Base-by-base conservation (phyloP, 2,888 invertebrate genomes). In the Clistopyga incitator region DNA sequence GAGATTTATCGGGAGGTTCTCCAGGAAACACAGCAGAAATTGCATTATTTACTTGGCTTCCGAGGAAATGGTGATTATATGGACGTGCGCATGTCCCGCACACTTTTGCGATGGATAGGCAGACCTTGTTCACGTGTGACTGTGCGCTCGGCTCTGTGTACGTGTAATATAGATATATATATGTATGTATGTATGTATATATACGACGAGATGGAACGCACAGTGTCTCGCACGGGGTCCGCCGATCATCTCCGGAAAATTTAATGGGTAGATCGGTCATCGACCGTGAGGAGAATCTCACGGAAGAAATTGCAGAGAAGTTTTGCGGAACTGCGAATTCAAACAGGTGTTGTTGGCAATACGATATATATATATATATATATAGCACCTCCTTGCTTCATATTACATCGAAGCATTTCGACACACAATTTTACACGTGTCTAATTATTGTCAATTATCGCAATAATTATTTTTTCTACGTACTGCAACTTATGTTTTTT, bases 341-440 rank as follows among this genome's bases (percentile, higher is more conserved):
- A 80, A 80, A 80, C 80, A 80, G 80, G 80, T 80, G 80, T 75
- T 80, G 80, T 75, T 64, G 72, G 11, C 54, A 23, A 68, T 45
- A 56, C 15, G 18, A 38, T 56, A 65, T n/a, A n/a, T n/a, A n/a
- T n/a, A n/a, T n/a, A n/a, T n/a, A n/a, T n/a, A n/a, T n/a, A 65
- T 42, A 38, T 18, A 29, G 34, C 34, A 8, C 20, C 67, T 56
- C 13, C 25, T 10, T 25, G 54, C 25, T 4, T 56, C 25, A 15
- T 13, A 25, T 18, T n/a, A 56, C 15, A 13, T 25, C 54, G 25
- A 56, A 25, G 18, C 18, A 15, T n/a, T n/a, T 6, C 4, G 18
- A 50, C 47, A 6, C 25, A 13, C 25, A 3, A 6, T 13, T 25
- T 6, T 25, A 15, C 54, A 56, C 54, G 54, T 25, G 54, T 56